A percentile compares a stretch with the other conserved stretches of the same genome.
These are phyloP conservation scores for Mythimna ferrago DNA, from an alignment of 2,888 invertebrate species.

Conservation along the genomic window DNA sequence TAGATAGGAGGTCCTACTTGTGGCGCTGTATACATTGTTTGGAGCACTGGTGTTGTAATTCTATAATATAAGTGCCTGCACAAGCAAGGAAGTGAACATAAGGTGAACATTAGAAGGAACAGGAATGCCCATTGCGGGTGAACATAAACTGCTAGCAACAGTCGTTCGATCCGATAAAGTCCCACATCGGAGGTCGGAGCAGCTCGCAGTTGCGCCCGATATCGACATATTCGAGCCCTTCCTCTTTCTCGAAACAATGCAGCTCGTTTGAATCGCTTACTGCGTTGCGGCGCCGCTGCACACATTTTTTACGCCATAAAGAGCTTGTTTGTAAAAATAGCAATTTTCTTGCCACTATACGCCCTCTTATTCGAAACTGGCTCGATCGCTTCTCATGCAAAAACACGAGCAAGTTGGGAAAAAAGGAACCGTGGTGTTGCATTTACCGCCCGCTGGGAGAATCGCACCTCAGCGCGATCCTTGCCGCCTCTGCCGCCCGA, in stretches of 20 bases:
- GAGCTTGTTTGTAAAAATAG: conserved; percentile 84
- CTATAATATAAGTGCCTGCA: conserved; percentile 54
- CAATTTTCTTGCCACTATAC: conserved; percentile 80
- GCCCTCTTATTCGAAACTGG: conserved; percentile 77
- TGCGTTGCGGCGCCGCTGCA: conserved; percentile 74
- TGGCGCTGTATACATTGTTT: conserved; percentile 31
- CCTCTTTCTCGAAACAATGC: conserved; percentile 80
- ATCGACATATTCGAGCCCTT: conserved; percentile 79
- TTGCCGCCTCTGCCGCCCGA: conserved; percentile 56
- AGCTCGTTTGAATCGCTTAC: conserved; percentile 83
- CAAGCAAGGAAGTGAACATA: conserved; percentile 71
- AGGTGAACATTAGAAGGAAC: conserved; percentile 77
- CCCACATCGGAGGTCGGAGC: conserved; percentile 73
- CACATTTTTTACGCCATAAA: conserved; percentile 79
- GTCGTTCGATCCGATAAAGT: conserved; percentile 81
- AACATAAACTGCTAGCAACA: conserved; percentile 78
- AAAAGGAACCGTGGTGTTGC: conserved; percentile 72
- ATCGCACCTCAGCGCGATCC: conserved; percentile 71
- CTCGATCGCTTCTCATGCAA: conserved; percentile 77
- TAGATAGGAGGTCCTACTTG: conserved; percentile 23
- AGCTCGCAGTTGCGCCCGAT: conserved; percentile 72
- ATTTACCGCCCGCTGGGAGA: conserved; percentile 77
- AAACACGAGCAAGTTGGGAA: conserved; percentile 74
- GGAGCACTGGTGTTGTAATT: conserved; percentile 37
- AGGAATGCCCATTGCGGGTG: conserved; percentile 76